Conservation (phyloP, 1,140 invertebrate genomes). For the Ephestia elutella region DNA sequence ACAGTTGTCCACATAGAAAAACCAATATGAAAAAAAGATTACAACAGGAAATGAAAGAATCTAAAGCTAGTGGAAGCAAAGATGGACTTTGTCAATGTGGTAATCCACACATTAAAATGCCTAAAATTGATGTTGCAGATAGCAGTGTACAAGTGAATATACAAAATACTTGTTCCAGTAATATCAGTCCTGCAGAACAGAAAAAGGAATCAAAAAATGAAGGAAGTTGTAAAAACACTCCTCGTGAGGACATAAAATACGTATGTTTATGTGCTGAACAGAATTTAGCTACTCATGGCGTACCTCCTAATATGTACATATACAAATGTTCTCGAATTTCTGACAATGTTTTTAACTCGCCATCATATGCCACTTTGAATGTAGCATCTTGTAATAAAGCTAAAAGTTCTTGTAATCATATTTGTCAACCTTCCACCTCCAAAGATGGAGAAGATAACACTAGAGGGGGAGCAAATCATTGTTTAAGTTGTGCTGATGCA, state of each 20-base stretch:
- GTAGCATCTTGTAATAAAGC: background rate
- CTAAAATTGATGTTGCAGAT: conserved; percentile 38
- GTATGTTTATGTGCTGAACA: conserved; percentile 49
- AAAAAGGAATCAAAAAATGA: conserved; percentile 13
- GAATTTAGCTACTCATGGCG: conserved; percentile 23
- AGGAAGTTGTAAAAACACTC: conserved; percentile 17
- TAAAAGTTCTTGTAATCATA: background rate
- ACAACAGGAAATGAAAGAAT: conserved; percentile 28
- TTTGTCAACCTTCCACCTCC: conserved; percentile 8
- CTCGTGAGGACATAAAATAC: conserved; percentile 44
- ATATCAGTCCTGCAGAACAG: conserved; percentile 11
- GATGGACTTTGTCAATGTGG: conserved; percentile 39
- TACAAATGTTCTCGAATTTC: conserved; percentile 54
- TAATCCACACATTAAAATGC: conserved; percentile 25
- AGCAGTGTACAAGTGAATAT: conserved; percentile 58
- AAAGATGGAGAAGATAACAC: conserved; percentile 12
- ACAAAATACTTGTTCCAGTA: conserved; percentile 15
- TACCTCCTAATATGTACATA: conserved; percentile 48
- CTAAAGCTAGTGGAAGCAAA: conserved; percentile 29
- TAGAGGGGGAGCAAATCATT: conserved; percentile 12
- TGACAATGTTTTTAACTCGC: conserved; percentile 29
- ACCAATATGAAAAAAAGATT: conserved; percentile 33
- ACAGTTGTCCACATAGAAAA: conserved; percentile 30
- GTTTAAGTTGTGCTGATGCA: background rate
- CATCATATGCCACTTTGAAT: conserved; percentile 6